Evolutionary conservation across 1,140 invertebrate species (phyloP).

Genomic region (Papilio glaucus): DNA sequence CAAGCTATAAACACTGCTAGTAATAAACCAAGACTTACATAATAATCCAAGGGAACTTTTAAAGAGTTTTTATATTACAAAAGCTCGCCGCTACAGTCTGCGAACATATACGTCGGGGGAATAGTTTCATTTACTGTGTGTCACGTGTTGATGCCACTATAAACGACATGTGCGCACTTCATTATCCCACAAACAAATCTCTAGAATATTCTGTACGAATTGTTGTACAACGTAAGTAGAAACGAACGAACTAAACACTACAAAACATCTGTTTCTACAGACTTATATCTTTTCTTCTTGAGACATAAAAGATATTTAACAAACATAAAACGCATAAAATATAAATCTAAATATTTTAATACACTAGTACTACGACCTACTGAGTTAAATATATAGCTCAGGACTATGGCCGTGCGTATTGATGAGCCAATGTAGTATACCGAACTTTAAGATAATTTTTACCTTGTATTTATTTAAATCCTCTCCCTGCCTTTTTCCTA

Average conservation of each 20-base stretch:
- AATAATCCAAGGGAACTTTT: too few species aligned
- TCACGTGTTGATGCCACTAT: background rate
- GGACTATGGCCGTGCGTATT: too few species aligned
- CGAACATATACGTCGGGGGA: background rate
- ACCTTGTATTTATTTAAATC: too few species aligned
- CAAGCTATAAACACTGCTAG: too few species aligned
- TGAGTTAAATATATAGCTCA: too few species aligned
- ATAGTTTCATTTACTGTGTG: background rate
- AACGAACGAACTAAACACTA: background rate
- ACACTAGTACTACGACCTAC: too few species aligned
- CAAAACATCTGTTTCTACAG: background rate
- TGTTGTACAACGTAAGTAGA: background rate
- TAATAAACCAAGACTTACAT: too few species aligned
- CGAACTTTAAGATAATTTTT: too few species aligned
- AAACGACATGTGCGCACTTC: slow-evolving; percentile 8
- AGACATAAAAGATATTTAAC: background rate
- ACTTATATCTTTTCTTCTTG: background rate
- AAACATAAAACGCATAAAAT: too few species aligned
- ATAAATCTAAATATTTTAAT: too few species aligned
- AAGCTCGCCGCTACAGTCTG: background rate
- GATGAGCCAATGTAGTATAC: too few species aligned
- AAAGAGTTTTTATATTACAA: background rate
- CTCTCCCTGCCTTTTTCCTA: too few species aligned
- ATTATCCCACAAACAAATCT: slow-evolving; percentile 10
- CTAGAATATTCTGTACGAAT: background rate